These are phyloP conservation scores for Patella depressa DNA, from an alignment of 2,888 invertebrate species.

Conservation along the genomic window DNA sequence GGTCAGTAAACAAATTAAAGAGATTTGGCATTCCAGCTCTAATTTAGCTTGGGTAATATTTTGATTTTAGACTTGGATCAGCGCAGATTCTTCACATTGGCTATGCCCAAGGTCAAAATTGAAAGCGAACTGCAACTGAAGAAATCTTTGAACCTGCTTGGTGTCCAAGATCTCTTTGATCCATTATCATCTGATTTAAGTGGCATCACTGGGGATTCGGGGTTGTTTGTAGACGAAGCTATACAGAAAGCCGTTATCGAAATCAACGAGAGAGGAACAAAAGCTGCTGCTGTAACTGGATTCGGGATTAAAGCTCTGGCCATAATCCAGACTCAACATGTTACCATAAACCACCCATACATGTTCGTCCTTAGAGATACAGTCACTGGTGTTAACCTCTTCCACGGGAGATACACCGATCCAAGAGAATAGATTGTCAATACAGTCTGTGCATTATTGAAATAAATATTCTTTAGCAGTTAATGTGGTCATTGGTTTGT, in stretches of 20 bases:
- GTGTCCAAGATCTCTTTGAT: slow-evolving; percentile 43
- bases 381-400: neutral
- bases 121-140: slow-evolving; percentile 33
- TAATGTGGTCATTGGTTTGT: too few relatives aligned
- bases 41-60: too few relatives aligned
- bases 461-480: too few relatives aligned
- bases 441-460: too few relatives aligned
- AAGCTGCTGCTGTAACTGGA: slow-evolving; percentile 52
- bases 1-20: too few relatives aligned
- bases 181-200: slow-evolving; percentile 45
- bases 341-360: neutral
- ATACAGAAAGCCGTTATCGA: slow-evolving; percentile 61
- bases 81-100: slow-evolving; percentile 24
- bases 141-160: slow-evolving; percentile 36
- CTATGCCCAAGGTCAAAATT: slow-evolving; percentile 47
- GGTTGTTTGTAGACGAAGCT: slow-evolving; percentile 46
- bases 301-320: slow-evolving; percentile 24
- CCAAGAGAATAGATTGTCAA: neutral
- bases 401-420: neutral
- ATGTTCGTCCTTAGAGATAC: slow-evolving; percentile 3
- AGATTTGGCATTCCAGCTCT: too few relatives aligned
- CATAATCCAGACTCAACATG: slow-evolving; percentile 16
- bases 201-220: slow-evolving; percentile 38
- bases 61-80: neutral
- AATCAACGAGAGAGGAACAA: slow-evolving; percentile 55